Conservation (phyloP, 2,113 vertebrate species). For the Phodopus roborovskii region DNA sequence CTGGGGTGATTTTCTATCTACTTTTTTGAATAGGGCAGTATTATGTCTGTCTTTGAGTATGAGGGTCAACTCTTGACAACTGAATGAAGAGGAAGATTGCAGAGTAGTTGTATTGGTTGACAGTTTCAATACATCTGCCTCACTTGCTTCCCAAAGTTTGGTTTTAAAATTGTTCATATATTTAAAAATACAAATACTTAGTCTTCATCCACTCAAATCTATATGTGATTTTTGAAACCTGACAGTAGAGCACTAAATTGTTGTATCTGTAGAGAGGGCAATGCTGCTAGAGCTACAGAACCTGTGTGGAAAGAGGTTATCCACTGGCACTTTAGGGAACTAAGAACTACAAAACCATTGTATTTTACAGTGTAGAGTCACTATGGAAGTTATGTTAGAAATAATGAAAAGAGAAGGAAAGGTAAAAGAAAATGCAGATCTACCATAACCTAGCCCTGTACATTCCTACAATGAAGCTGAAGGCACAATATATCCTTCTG, state of each 20-base stretch:
- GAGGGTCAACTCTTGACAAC: background rate
- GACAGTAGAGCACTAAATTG: background rate
- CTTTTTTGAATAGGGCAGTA: background rate
- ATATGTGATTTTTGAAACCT: background rate
- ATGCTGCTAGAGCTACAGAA: background rate
- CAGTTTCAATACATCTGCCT: background rate
- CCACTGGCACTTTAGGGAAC: background rate
- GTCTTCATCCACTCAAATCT: background rate
- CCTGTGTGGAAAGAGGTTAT: background rate
- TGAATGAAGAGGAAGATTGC: background rate
- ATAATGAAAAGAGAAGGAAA: background rate
- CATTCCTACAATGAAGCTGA: background rate
- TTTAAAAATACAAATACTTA: slow-evolving; percentile 1
- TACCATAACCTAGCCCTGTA: background rate
- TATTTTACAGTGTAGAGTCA: too few relatives aligned
- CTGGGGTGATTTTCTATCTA: background rate
- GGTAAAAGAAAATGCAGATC: background rate
- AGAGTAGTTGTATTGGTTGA: background rate
- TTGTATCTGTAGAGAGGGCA: background rate
- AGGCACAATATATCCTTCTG: background rate
- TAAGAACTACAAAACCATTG: background rate
- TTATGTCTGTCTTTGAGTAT: background rate
- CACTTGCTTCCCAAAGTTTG: background rate
- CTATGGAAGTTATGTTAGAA: background rate
- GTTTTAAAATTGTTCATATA: background rate